Evolutionary conservation across 2,888 invertebrate species (phyloP).

Genomic region (Aphodius granarius): DNA sequence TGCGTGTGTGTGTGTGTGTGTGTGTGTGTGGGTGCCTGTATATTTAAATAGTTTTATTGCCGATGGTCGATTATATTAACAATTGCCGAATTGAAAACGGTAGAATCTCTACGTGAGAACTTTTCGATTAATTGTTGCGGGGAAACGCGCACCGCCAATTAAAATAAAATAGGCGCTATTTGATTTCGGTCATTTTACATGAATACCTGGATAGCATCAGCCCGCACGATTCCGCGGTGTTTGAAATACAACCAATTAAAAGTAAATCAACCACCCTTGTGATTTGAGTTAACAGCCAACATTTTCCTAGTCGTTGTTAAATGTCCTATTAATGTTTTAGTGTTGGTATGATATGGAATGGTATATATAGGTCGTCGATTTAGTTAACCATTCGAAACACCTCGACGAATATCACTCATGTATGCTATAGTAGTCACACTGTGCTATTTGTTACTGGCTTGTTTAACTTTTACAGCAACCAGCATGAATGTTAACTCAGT

Average conservation of each 20-base stretch:
- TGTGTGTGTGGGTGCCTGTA: too few relatives aligned
- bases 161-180: constrained; percentile 11
- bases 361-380: too few relatives aligned
- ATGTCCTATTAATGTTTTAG: not conserved
- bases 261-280: constrained; percentile 4
- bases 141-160: constrained; percentile 4
- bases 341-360: too few relatives aligned
- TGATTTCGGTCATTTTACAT: constrained; percentile 4
- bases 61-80: constrained; percentile 10
- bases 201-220: too few relatives aligned
- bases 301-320: not conserved
- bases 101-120: constrained; percentile 1
- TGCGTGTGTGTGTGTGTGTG: too few relatives aligned
- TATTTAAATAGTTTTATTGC: constrained; percentile 13
- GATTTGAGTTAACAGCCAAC: not conserved
- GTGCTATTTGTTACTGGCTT: too few relatives aligned
- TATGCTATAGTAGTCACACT: too few relatives aligned
- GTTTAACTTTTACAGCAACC: too few relatives aligned
- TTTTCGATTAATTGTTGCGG: constrained; percentile 12
- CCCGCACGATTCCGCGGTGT: constrained; percentile 1
- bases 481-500: too few relatives aligned
- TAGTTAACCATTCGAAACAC: too few relatives aligned
- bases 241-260: constrained; percentile 10
- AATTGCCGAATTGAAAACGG: constrained; percentile 12
- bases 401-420: too few relatives aligned